These are phyloP conservation scores for Pterois miles DNA, from an alignment of 2,797 vertebrate species.

Conservation along the genomic window DNA sequence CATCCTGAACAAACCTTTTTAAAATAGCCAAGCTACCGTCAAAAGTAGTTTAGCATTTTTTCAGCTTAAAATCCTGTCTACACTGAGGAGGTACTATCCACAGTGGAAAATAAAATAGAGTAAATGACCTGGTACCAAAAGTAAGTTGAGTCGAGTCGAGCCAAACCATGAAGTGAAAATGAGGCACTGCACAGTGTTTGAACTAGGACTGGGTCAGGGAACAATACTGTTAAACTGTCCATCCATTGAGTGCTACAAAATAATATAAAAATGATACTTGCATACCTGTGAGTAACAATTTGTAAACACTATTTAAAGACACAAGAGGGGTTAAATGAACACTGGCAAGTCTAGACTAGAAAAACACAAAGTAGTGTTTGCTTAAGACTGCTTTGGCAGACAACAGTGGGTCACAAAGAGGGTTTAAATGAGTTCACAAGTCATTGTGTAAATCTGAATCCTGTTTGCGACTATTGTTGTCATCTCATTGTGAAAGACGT, in stretches of 20 bases:
- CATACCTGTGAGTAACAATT: background rate
- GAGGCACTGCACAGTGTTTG: background rate
- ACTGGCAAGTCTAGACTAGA: background rate
- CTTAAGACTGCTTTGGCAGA: conserved; percentile 3
- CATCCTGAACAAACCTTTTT: no score
- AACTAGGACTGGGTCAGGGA: background rate
- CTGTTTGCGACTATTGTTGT: conserved; percentile 19
- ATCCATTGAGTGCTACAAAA: background rate
- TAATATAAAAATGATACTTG: background rate
- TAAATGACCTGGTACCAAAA: no score
- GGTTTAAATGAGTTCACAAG: conserved; percentile 28
- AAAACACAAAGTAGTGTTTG: conserved; percentile 33
- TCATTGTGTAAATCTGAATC: conserved; percentile 25
- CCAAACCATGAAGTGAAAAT: background rate
- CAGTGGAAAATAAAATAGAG: no score
- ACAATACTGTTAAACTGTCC: background rate
- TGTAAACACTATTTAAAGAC: background rate
- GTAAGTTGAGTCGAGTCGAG: background rate
- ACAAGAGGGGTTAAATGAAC: conserved; percentile 19
- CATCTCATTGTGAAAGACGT: background rate
- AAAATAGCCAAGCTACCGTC: no score
- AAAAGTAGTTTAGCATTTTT: no score
- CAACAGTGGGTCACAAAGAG: conserved; percentile 21
- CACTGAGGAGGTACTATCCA: no score
- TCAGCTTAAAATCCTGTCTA: no score